Conservation (phyloP, 2,888 invertebrate species). For the Agriopis aurantiaria region DNA sequence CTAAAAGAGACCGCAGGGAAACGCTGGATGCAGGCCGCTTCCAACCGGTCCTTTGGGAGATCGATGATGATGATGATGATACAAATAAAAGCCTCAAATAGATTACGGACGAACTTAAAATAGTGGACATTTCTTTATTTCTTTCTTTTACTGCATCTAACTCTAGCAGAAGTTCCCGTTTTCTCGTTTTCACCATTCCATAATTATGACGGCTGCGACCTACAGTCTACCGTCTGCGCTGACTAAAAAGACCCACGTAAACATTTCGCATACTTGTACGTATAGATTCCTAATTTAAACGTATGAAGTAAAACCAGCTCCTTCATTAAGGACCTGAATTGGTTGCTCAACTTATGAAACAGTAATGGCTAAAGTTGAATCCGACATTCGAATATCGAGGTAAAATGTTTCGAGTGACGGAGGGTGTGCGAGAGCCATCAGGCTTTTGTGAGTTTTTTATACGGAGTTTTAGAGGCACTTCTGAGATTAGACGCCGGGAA, state of each 20-base stretch:
- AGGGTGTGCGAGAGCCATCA: constrained; percentile 40
- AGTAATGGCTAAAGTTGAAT: constrained; percentile 39
- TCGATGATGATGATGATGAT: too few species aligned
- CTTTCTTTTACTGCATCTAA: too few species aligned
- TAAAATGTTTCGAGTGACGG: constrained; percentile 26
- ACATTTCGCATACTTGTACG: not conserved
- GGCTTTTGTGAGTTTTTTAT: constrained; percentile 40
- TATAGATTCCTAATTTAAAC: constrained; percentile 10
- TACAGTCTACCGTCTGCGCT: not conserved
- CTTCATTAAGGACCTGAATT: constrained; percentile 32
- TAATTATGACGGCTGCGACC: too few species aligned
- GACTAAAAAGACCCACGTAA: not conserved
- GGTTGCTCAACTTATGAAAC: constrained; percentile 22
- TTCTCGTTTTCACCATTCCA: too few species aligned
- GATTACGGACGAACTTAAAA: too few species aligned
- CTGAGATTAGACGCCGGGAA: constrained; percentile 45
- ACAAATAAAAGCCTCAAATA: too few species aligned
- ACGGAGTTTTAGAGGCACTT: constrained; percentile 46
- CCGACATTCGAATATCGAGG: constrained; percentile 18
- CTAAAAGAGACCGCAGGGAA: too few species aligned
- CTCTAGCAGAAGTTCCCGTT: too few species aligned
- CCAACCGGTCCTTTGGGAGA: too few species aligned
- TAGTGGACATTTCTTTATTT: too few species aligned
- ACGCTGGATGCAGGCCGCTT: too few species aligned
- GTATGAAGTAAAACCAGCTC: constrained; percentile 27